Evolutionary conservation across 2,888 invertebrate species (phyloP).

Genomic region (Phragmatobia fuliginosa): DNA sequence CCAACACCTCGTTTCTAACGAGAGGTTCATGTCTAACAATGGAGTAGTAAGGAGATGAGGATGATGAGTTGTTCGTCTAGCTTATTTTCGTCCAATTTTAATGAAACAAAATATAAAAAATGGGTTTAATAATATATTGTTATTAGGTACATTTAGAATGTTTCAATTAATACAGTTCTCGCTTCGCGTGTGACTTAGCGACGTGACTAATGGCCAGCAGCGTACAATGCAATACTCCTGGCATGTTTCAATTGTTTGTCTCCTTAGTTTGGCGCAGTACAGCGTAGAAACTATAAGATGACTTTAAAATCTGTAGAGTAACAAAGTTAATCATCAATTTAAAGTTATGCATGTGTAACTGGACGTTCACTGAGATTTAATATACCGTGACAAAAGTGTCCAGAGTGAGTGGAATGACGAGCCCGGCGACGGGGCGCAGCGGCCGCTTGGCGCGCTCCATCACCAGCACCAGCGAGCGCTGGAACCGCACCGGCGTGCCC

Average conservation of each 20-base stretch:
- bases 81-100: not conserved
- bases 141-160: not conserved
- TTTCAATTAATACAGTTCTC: not conserved
- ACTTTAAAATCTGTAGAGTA: constrained; percentile 67
- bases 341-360: not conserved
- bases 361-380: not conserved
- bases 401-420: constrained; percentile 81
- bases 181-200: not conserved
- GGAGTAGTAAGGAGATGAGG: no score
- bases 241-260: not conserved
- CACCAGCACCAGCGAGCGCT: constrained; percentile 72
- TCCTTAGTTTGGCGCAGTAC: constrained; percentile 71
- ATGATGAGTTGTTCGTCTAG: not conserved
- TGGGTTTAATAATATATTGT: not conserved
- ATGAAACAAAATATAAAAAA: not conserved
- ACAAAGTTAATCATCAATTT: not conserved
- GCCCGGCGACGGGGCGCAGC: constrained; percentile 79
- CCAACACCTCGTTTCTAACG: no score
- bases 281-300: constrained; percentile 73
- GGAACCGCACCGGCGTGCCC: constrained; percentile 54
- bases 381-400: constrained; percentile 80
- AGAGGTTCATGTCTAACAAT: no score
- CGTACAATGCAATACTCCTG: not conserved
- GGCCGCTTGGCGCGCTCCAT: constrained; percentile 80
- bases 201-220: not conserved